These are phyloP conservation scores for Netelia virgata DNA, from an alignment of 2,888 invertebrate species.

Conservation along the genomic window DNA sequence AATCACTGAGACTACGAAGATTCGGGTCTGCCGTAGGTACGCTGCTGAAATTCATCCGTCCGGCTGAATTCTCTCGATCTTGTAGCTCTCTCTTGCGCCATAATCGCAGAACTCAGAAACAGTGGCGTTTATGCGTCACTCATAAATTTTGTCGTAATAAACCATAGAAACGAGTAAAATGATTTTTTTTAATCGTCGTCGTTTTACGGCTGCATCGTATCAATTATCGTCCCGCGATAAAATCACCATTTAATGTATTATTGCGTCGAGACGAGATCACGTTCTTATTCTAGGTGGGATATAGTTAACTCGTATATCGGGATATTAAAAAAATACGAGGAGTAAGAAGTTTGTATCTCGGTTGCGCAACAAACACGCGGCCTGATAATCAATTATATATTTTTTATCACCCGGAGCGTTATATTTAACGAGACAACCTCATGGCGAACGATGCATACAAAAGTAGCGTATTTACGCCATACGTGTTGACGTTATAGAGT, in stretches of 20 bases:
- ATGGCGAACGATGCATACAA: slow-evolving; percentile 30
- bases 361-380: not conserved
- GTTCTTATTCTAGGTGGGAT: slow-evolving; percentile 25
- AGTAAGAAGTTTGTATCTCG: slow-evolving; percentile 20
- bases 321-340: slow-evolving; percentile 13
- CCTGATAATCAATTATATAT: slow-evolving; percentile 49
- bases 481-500: slow-evolving; percentile 50
- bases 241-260: slow-evolving; percentile 55
- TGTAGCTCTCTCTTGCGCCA: not conserved
- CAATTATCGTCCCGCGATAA: slow-evolving; percentile 35
- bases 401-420: slow-evolving; percentile 1
- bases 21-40: slow-evolving; percentile 50
- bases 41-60: not conserved
- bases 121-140: slow-evolving; percentile 18
- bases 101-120: not conserved
- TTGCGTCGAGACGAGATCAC: too few species aligned
- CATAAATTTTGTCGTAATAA: slow-evolving; percentile 48
- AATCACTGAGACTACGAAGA: slow-evolving; percentile 61
- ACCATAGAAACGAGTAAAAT: slow-evolving; percentile 17
- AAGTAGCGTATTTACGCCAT: slow-evolving; percentile 17
- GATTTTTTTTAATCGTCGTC: slow-evolving; percentile 38
- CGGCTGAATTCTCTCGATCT: not conserved
- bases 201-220: slow-evolving; percentile 39
- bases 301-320: slow-evolving; percentile 39
- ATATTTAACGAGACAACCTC: slow-evolving; percentile 27